Evolutionary conservation across 2,888 invertebrate genomes (phyloP).

Genomic region (Ramazzottius varieornatus): DNA sequence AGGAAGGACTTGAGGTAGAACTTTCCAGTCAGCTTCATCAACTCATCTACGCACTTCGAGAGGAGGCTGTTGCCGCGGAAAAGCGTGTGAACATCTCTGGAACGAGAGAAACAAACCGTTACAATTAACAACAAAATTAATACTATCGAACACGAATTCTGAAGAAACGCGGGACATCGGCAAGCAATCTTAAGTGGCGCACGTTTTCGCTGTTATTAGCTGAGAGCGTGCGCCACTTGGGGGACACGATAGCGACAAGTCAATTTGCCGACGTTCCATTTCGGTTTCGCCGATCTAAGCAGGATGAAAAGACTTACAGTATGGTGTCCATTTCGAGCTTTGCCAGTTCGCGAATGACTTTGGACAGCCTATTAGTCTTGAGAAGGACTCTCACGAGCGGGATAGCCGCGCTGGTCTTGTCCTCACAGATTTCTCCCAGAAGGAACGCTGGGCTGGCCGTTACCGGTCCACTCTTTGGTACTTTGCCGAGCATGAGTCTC

Average conservation of each 20-base stretch:
- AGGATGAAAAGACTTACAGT: constrained; percentile 45
- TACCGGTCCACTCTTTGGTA: constrained; percentile 26
- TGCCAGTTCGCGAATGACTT: constrained; percentile 52
- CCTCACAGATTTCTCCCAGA: constrained; percentile 55
- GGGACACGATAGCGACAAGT: no score
- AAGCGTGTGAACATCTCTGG: constrained; percentile 62
- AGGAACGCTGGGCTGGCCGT: constrained; percentile 28
- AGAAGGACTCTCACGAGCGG: constrained; percentile 60
- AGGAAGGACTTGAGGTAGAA: constrained; percentile 62
- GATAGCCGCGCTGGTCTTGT: constrained; percentile 64
- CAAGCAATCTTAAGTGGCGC: no score
- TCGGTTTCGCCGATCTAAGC: no score
- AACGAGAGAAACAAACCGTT: constrained; percentile 13
- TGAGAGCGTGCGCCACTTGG: no score
- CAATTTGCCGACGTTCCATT: no score
- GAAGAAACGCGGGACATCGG: no score
- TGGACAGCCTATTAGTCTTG: constrained; percentile 56
- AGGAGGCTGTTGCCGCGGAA: constrained; percentile 74
- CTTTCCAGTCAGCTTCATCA: constrained; percentile 62
- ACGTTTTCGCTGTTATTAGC: no score
- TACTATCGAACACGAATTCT: no score
- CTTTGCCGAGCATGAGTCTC: constrained; percentile 44
- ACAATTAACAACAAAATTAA: neutral
- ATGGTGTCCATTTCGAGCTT: constrained; percentile 66
- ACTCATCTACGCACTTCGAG: constrained; percentile 80